These are phyloP conservation scores for Capitulum mitella DNA, from an alignment of 2,888 invertebrate genomes.

Conservation along the genomic window DNA sequence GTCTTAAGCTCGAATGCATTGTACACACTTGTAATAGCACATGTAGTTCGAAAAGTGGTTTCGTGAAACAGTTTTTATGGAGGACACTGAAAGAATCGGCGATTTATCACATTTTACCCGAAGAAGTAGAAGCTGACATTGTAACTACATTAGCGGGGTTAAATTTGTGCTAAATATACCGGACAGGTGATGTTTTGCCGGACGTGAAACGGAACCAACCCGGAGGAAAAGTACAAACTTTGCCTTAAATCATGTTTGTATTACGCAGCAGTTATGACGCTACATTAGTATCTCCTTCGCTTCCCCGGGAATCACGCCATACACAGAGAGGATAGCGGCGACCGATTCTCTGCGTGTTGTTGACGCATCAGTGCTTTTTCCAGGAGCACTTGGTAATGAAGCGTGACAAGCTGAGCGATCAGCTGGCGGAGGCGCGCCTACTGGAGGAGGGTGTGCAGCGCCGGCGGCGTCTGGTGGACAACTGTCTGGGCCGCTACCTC, in stretches of 20 bases:
- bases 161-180: neutral
- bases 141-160: neutral
- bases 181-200: no score
- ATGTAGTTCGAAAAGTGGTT: no score
- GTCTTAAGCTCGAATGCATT: no score
- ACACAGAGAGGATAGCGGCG: no score
- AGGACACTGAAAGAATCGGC: neutral
- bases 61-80: neutral
- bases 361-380: constrained; percentile 30
- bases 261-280: no score
- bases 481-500: constrained; percentile 62
- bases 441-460: constrained; percentile 73
- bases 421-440: constrained; percentile 72
- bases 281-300: no score
- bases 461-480: constrained; percentile 53
- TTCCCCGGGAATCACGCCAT: no score
- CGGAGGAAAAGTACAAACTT: no score
- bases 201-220: no score
- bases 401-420: constrained; percentile 64
- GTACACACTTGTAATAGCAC: no score
- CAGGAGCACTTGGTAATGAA: constrained; percentile 59
- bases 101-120: neutral
- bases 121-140: neutral
- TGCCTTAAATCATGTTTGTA: no score
- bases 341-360: neutral